Base-by-base conservation (phyloP, 2,888 invertebrate genomes). In the Pantelozetes paolii region DNA sequence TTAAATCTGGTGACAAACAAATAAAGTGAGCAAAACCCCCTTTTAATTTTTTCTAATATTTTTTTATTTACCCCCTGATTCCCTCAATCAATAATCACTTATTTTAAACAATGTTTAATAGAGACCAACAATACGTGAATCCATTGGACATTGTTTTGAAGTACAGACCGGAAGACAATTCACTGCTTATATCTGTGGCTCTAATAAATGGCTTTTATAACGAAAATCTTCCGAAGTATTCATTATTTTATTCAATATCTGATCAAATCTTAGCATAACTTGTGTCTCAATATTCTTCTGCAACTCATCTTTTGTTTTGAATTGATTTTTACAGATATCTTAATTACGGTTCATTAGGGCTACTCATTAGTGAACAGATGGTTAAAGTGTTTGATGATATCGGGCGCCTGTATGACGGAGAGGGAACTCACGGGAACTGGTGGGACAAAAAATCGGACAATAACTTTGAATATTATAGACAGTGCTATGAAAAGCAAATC, bases 351-450 rank as follows among this genome's bases (percentile, higher is more conserved):
- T 40, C 67, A 11, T 42, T 67, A 23, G 67, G 67, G 1, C 6
- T 67, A 40, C 23, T 67, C 2, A 67, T 67, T 3, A 42, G 67
- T 67, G 1, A 67, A 26, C 23, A 67, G 26, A 42, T 67, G 67
- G 3, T 67, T 36, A 40, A 36, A 15, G 42, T 36, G 0, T 67
- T n/a, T 9, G 36, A 64, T 20, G 32, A 32, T 1, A 23, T 40
- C 1, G 67, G 42, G 5, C 67, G 67, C 11, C 42, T 20, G 6
- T 67, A 42, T 42, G 42, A 67, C 11, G 67, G 32, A 8, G 11
- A n/a, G 6, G 40, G 42, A 13, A 36, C 20, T n/a, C 32, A 67
- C 20, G 62, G 62, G 32, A 42, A 67, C 6, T 67, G 67, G 67
- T 67, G 67, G 67, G 67, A 67, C 42, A 67, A 23, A 40, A 3